Percentiles rank a stretch among this genome's conserved stretches.
Evolutionary conservation across 2,797 vertebrate genomes (phyloP).

Genomic region (Numenius phaeopus): DNA sequence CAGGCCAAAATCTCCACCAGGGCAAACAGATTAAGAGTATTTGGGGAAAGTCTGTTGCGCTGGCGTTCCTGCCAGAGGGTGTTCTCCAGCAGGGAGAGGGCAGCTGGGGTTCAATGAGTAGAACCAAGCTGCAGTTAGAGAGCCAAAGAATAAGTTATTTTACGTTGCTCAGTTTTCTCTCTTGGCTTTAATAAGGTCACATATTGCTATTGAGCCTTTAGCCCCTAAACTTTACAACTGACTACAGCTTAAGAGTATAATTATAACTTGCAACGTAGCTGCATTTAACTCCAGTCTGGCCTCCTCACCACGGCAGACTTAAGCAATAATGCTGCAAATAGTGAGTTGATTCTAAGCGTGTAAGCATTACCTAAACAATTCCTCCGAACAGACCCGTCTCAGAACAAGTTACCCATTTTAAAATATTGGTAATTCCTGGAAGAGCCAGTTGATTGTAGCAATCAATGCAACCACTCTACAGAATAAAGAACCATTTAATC

Average conservation of each 20-base stretch:
- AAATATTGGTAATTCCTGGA: background rate
- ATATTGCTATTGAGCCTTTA: rapidly evolving
- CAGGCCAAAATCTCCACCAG: background rate
- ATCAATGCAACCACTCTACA: background rate
- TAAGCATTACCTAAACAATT: background rate
- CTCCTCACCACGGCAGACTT: background rate
- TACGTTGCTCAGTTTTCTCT: background rate
- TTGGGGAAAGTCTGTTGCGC: background rate
- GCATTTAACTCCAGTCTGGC: background rate
- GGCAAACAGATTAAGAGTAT: background rate
- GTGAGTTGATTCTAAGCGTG: background rate
- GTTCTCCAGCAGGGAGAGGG: background rate
- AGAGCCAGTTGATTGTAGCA: background rate
- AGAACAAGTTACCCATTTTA: background rate
- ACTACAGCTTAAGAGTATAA: background rate
- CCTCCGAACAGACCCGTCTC: background rate
- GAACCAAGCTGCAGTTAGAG: background rate
- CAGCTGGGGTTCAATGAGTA: background rate
- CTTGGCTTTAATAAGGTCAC: background rate
- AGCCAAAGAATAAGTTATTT: background rate
- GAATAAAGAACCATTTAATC: background rate
- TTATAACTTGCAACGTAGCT: background rate
- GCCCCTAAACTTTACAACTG: background rate
- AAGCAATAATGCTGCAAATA: background rate
- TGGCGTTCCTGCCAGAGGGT: background rate